Evolutionary conservation across 2,797 vertebrate species (phyloP).

Genomic region (Linurgus olivaceus): DNA sequence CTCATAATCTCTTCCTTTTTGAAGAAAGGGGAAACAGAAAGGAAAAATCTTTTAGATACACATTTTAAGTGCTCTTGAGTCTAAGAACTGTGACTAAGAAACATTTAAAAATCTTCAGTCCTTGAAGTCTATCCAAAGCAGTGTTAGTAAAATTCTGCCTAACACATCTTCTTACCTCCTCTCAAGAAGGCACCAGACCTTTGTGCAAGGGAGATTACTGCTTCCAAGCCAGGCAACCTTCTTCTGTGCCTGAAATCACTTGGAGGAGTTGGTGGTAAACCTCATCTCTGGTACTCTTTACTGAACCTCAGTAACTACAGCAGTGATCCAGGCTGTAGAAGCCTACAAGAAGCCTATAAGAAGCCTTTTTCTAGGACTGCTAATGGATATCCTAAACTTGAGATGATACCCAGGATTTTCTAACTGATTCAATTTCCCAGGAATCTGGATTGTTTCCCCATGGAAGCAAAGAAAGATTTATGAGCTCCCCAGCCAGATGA

Average conservation of each 20-base stretch:
- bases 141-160: not conserved
- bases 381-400: not conserved
- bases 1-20: not conserved
- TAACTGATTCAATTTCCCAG: not conserved
- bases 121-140: not conserved
- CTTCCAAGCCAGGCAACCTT: not conserved
- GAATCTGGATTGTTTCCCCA: not conserved
- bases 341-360: not conserved
- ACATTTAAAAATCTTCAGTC: not conserved
- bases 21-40: not conserved
- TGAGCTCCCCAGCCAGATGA: not conserved
- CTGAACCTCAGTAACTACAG: not conserved
- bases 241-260: not conserved
- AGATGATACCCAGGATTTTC: not conserved
- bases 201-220: not conserved
- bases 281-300: not conserved
- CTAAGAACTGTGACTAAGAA: not conserved
- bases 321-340: not conserved
- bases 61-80: not conserved
- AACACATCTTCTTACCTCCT: not conserved
- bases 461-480: not conserved
- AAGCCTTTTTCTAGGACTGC: not conserved
- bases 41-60: not conserved
- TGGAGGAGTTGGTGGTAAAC: not conserved
- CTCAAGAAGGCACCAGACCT: not conserved